Conservation (phyloP, 1,140 invertebrate species). For the Drosophila gunungcola region DNA sequence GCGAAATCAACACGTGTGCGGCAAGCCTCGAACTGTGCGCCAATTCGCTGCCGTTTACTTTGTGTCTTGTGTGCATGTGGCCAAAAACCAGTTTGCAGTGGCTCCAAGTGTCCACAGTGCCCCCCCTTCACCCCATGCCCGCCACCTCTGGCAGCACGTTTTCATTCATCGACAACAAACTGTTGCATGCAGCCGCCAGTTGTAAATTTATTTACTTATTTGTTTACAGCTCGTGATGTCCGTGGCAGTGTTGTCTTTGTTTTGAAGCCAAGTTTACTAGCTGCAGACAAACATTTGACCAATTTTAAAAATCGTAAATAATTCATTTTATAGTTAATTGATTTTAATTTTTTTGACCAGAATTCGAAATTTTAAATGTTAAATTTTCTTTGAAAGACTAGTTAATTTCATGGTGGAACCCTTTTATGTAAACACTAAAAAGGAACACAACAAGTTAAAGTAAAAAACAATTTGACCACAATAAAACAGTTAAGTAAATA, state of each 20-base stretch:
- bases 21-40: constrained; percentile 45
- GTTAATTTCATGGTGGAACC: no score
- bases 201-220: constrained; percentile 61
- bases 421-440: no score
- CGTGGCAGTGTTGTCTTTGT: constrained; percentile 28
- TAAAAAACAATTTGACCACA: no score
- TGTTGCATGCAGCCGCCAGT: constrained; percentile 70
- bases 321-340: no score
- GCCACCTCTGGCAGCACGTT: constrained; percentile 51
- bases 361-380: no score
- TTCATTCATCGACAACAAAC: constrained; percentile 72
- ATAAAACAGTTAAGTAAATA: no score
- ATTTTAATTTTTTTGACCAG: no score
- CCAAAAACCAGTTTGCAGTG: constrained; percentile 70
- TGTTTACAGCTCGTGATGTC: constrained; percentile 49
- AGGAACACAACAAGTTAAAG: no score
- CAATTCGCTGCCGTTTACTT: constrained; percentile 38
- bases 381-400: no score
- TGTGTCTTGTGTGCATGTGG: constrained; percentile 39
- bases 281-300: background rate
- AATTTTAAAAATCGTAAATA: no score
- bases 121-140: background rate
- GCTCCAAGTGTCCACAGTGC: constrained; percentile 60
- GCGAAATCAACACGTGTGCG: constrained; percentile 57
- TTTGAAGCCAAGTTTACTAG: background rate